Conservation (phyloP, 2,113 vertebrate species). For the Corythoichthys haematopterus region DNA sequence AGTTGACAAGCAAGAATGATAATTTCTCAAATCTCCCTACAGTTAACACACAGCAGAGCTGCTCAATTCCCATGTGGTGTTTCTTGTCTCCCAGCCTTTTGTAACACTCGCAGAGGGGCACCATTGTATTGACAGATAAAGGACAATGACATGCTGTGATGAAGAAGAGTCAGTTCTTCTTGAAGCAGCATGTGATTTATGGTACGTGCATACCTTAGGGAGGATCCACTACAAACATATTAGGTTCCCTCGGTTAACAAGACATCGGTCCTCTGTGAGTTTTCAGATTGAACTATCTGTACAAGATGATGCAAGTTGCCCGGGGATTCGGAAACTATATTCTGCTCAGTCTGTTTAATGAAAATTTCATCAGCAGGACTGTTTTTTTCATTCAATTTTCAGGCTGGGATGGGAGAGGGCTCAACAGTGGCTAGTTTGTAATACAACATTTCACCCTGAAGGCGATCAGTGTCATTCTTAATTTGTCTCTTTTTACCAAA, state of each 20-base stretch:
- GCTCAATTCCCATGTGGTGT: neutral
- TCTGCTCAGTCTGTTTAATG: conserved; percentile 71
- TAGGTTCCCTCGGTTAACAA: conserved; percentile 24
- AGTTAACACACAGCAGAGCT: neutral
- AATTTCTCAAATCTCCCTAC: conserved; percentile 4
- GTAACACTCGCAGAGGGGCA: conserved; percentile 12
- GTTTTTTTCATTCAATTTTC: conserved; percentile 36
- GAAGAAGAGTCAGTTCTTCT: neutral
- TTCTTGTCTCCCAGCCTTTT: conserved; percentile 6
- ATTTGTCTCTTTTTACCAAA: conserved; percentile 10
- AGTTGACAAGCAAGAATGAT: neutral
- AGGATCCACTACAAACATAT: conserved; percentile 20
- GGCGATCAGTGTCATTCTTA: conserved; percentile 1
- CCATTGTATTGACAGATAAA: conserved; percentile 16
- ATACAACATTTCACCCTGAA: conserved; percentile 12
- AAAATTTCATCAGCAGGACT: conserved; percentile 72
- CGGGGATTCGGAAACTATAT: conserved; percentile 69
- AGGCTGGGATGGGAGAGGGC: conserved; percentile 42
- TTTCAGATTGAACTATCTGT: conserved; percentile 56
- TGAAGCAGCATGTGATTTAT: conserved; percentile 19
- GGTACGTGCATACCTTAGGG: neutral
- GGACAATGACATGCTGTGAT: conserved; percentile 7
- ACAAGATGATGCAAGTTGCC: conserved; percentile 67
- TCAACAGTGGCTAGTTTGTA: conserved; percentile 11
- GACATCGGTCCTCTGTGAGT: conserved; percentile 36